Base-by-base conservation (phyloP, 2,113 vertebrate genomes). In the Chrysochloris asiatica region DNA sequence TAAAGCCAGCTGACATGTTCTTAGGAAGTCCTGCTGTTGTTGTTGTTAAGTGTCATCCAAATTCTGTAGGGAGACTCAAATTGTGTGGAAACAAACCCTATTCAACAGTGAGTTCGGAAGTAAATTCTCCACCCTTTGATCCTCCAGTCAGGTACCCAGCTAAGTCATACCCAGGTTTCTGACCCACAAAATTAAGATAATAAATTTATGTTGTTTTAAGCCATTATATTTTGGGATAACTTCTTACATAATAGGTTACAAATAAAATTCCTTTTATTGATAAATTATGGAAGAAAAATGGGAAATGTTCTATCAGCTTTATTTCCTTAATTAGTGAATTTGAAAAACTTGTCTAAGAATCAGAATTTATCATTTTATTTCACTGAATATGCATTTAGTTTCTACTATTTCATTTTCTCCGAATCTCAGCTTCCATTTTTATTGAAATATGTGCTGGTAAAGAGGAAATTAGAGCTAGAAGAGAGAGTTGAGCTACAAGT, bases 381-480 rank as follows among this genome's bases (percentile, higher is more conserved):
- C 67, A 43, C 16, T 77, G 50, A 65, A 28, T 87, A 82, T 75
- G 85, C 54, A 78, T 54, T 88, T 69, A 65, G 45, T 76, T 67
- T 10, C 72, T 84, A 43, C 9, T 17, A 94, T 82, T 88, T 81
- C 14, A 38, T 11, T 85, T 81, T 92, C 54, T 90, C 30, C n/a
- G 87, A 73, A 90, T 4, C 21, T 54, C 47, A 10, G 30, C 61
- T 33, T 92, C 10, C n/a, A n/a, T n/a, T 84, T 30, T 63, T 4
- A 71, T 30, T 93, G 82, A 56, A 75, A 83, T 75, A 22, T 54
- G 28, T 50, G 63, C n/a, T 84, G 50, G 77, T 84, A 30, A 30
- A 33, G 43, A 67, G 10, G 52, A 12, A 69, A 72, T 8, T 81
- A 2, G 26, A 28, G n/a, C n/a, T n/a, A n/a, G 36, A 13, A 81